Percentiles rank a stretch among this genome's conserved stretches.
phyloP scores from a whole-genome alignment of 2,113 vertebrate species.

The Oxyura jamaicensis region DNA sequence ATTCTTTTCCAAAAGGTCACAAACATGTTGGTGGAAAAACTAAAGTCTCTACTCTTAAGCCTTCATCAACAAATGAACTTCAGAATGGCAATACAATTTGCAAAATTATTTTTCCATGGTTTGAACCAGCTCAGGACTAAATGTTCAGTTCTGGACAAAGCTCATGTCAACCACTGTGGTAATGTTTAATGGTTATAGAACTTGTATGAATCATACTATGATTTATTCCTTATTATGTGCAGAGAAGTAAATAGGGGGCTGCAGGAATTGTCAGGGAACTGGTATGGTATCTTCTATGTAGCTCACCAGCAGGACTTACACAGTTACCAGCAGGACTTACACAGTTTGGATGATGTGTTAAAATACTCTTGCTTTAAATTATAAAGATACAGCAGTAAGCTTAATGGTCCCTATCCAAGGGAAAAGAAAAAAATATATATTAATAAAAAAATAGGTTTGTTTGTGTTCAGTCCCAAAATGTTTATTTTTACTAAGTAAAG shows the following conservation, averaged over 20 bases:
- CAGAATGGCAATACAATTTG: neutral
- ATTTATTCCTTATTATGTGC: neutral
- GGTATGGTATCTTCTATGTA: neutral
- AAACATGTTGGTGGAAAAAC: neutral
- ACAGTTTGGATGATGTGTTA: neutral
- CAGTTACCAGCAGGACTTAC: too few species aligned
- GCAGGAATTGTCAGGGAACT: neutral
- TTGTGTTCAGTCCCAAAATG: neutral
- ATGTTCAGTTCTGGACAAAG: neutral
- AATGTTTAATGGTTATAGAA: neutral
- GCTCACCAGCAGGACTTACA: neutral
- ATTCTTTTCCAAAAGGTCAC: slow-evolving; percentile 42
- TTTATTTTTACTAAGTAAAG: neutral
- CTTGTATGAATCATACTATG: neutral
- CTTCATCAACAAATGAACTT: slow-evolving; percentile 1
- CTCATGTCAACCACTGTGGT: neutral
- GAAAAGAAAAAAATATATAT: neutral
- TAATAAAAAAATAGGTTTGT: neutral
- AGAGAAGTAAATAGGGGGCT: neutral
- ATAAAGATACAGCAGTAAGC: neutral
- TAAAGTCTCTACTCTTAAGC: neutral
- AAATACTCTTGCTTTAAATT: neutral
- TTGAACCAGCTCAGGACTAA: neutral
- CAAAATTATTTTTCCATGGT: slow-evolving; percentile 30
- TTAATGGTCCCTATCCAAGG: neutral